These are phyloP conservation scores for Aphaenogaster ashmeadi DNA, from an alignment of 1,140 invertebrate species.

Conservation along the genomic window DNA sequence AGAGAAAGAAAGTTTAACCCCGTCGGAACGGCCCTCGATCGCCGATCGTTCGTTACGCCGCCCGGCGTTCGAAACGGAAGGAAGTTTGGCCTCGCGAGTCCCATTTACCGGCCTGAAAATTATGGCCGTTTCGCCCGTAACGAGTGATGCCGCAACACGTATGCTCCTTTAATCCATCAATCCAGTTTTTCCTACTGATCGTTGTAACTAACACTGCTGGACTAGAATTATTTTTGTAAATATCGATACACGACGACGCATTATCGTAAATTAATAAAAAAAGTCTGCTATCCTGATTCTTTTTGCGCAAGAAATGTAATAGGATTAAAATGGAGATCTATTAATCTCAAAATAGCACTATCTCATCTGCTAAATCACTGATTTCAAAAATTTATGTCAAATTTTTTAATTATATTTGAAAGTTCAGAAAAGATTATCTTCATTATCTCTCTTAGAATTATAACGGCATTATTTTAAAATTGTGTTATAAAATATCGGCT, in stretches of 20 bases:
- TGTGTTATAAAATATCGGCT: background rate
- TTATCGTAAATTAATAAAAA: background rate
- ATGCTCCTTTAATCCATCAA: constrained; percentile 39
- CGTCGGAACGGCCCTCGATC: constrained; percentile 50
- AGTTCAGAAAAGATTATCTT: background rate
- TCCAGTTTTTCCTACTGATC: constrained; percentile 55
- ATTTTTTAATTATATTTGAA: background rate
- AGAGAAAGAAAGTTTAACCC: constrained; percentile 47
- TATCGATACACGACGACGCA: background rate
- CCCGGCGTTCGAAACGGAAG: constrained; percentile 45
- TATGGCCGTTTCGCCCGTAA: constrained; percentile 50
- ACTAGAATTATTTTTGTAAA: constrained; percentile 17
- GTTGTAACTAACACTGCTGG: background rate
- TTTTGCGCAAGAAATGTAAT: background rate
- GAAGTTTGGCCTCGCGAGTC: constrained; percentile 70
- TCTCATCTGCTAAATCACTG: background rate
- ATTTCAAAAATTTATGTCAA: background rate
- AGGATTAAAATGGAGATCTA: too few relatives aligned
- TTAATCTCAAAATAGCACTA: background rate
- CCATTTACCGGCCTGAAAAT: constrained; percentile 64
- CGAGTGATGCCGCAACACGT: constrained; percentile 30
- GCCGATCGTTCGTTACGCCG: constrained; percentile 55
- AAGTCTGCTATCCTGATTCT: background rate
- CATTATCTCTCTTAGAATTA: background rate
- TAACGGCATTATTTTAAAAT: background rate